Conservation (phyloP, 2,113 vertebrate genomes). For the Onychostoma macrolepis region DNA sequence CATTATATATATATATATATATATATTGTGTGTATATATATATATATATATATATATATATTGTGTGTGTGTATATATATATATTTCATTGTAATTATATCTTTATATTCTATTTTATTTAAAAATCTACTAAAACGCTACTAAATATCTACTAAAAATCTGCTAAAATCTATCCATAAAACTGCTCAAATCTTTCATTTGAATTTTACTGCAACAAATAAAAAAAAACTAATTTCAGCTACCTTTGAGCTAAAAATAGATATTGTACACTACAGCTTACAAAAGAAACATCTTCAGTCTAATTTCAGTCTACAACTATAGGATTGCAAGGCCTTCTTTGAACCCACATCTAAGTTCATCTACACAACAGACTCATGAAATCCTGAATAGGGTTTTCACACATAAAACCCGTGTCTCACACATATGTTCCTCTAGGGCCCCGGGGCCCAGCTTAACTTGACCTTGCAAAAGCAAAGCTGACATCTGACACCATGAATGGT, state of each 20-base stretch:
- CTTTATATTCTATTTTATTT: neutral
- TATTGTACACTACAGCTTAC: neutral
- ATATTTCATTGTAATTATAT: neutral
- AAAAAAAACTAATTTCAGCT: neutral
- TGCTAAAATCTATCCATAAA: neutral
- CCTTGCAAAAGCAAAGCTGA: constrained; percentile 62
- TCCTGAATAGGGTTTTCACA: constrained; percentile 17
- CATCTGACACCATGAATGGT: constrained; percentile 71
- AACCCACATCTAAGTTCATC: neutral
- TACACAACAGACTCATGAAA: constrained; percentile 19
- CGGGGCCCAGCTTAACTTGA: constrained; percentile 57
- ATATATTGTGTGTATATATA: no score
- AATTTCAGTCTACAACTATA: neutral
- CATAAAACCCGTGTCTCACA: constrained; percentile 16
- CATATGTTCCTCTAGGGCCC: constrained; percentile 7
- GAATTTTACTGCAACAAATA: neutral
- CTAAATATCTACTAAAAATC: neutral
- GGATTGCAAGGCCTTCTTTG: neutral
- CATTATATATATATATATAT: no score
- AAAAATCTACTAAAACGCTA: neutral
- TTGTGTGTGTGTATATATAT: no score
- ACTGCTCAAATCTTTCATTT: neutral
- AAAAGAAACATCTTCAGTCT: neutral
- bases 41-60: no score
- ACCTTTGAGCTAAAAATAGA: neutral